These are phyloP conservation scores for Ctenopoma kingsleyae DNA, from an alignment of 2,797 vertebrate genomes.

Conservation along the genomic window DNA sequence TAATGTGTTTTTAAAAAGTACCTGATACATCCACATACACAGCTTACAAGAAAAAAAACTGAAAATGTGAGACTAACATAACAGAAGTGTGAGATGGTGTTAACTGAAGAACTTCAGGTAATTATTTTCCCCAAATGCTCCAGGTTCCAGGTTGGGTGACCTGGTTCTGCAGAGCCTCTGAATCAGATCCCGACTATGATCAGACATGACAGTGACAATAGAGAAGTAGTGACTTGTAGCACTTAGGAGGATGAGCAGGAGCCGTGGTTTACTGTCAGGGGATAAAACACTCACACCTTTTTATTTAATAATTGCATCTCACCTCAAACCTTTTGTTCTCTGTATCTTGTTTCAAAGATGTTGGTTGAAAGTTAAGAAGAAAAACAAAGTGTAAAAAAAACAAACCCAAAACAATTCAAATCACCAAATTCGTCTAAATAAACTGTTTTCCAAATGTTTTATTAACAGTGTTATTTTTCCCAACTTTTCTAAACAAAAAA, in stretches of 20 bases:
- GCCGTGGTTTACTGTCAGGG: constrained; percentile 35
- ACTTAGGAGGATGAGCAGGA: constrained; percentile 30
- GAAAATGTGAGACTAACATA: constrained; percentile 29
- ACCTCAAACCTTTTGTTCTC: constrained; percentile 38
- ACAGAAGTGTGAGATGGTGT: constrained; percentile 47
- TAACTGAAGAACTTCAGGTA: constrained; percentile 46
- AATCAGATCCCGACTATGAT: constrained; percentile 50
- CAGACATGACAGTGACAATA: constrained; percentile 39
- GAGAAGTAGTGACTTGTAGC: constrained; percentile 22
- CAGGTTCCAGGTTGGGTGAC: constrained; percentile 47
- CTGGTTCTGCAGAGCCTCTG: constrained; percentile 27
- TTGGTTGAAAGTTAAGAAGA: constrained; percentile 28
- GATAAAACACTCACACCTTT: constrained; percentile 45
- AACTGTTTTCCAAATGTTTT: constrained; percentile 43
- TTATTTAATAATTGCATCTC: constrained; percentile 31
- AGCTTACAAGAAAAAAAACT: constrained; percentile 54
- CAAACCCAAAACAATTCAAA: neutral
- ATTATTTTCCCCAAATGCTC: constrained; percentile 46
- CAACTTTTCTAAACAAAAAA: neutral
- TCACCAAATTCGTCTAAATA: constrained; percentile 42
- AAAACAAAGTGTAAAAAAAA: constrained; percentile 17
- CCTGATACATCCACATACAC: constrained; percentile 22
- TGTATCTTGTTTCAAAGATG: constrained; percentile 45
- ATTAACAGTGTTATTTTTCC: constrained; percentile 37
- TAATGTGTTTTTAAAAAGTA: constrained; percentile 46